Percentiles rank a stretch among this genome's conserved stretches.
phyloP scores from a whole-genome alignment of 2,797 vertebrate genomes.

The Lophotriccus pileatus region DNA sequence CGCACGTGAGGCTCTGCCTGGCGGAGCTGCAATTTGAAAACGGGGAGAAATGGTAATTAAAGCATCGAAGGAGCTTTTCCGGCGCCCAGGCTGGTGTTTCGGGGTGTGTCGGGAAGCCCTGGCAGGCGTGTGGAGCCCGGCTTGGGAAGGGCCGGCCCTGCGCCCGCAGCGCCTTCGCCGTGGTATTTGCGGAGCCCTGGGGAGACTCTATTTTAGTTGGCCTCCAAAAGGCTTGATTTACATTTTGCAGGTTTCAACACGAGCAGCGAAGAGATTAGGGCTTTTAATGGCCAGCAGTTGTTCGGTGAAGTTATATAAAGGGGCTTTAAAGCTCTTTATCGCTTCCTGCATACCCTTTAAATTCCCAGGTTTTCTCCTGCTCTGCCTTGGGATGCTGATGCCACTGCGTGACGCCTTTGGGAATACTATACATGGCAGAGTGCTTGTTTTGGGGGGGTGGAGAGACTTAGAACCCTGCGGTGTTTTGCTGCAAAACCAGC shows the following conservation, averaged over 20 bases:
- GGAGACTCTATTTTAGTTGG: constrained; percentile 74
- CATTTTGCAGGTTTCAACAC: constrained; percentile 74
- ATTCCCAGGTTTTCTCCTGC: not conserved
- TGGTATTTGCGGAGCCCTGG: constrained; percentile 73
- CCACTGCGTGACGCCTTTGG: not conserved
- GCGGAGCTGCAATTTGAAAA: not conserved
- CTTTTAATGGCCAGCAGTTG: constrained; percentile 64
- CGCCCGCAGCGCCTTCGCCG: constrained; percentile 37
- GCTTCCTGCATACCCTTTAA: not conserved
- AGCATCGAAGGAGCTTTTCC: not conserved
- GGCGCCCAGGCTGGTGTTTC: not conserved
- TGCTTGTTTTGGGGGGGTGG: constrained; percentile 2
- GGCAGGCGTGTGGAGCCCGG: not conserved
- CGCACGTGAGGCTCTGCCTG: not conserved
- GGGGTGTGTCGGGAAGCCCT: not conserved
- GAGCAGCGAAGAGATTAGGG: constrained; percentile 36
- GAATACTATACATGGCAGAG: not conserved
- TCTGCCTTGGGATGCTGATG: not conserved
- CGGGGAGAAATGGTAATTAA: not conserved
- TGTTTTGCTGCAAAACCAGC: constrained; percentile 31
- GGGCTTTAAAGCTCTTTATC: constrained; percentile 34
- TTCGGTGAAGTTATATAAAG: constrained; percentile 67
- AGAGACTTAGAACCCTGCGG: not conserved
- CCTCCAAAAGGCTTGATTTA: constrained; percentile 71
- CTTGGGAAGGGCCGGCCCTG: constrained; percentile 1